phyloP scores from a whole-genome alignment of 2,888 invertebrate genomes.

The Drosophila mimetica region DNA sequence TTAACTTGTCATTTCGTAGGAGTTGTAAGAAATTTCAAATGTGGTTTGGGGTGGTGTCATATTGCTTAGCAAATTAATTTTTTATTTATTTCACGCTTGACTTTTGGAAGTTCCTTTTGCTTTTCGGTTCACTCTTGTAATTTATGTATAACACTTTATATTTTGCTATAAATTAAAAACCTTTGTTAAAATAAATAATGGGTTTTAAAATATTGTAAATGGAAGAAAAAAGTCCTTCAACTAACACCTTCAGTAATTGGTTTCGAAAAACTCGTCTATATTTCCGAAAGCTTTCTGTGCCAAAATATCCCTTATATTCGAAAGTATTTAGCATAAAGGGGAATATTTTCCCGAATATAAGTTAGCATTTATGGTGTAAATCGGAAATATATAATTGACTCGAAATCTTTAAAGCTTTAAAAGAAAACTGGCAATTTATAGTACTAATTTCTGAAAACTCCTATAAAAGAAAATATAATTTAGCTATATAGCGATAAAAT shows the following conservation, averaged over 20 bases:
- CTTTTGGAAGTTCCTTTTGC: neutral
- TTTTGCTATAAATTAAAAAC: neutral
- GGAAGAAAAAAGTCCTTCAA: neutral
- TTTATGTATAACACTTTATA: slow-evolving; percentile 41
- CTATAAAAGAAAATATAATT: neutral
- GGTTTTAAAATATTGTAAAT: neutral
- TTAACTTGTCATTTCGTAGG: neutral
- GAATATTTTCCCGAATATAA: neutral
- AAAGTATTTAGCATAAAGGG: neutral
- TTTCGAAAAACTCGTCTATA: neutral
- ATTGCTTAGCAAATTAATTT: slow-evolving; percentile 11
- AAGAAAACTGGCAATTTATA: no score
- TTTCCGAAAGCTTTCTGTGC: neutral
- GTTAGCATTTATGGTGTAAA: no score
- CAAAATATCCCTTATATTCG: neutral
- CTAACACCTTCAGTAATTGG: no score
- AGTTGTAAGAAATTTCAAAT: slow-evolving; percentile 5
- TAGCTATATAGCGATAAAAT: neutral
- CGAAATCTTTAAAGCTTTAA: neutral
- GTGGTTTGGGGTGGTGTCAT: slow-evolving; percentile 1
- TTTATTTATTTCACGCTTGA: neutral
- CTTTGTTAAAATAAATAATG: neutral
- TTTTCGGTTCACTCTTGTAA: neutral
- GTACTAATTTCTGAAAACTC: neutral
- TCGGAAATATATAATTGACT: neutral